phyloP scores from a whole-genome alignment of 2,888 invertebrate genomes.

The Nymphalis polychloros region DNA sequence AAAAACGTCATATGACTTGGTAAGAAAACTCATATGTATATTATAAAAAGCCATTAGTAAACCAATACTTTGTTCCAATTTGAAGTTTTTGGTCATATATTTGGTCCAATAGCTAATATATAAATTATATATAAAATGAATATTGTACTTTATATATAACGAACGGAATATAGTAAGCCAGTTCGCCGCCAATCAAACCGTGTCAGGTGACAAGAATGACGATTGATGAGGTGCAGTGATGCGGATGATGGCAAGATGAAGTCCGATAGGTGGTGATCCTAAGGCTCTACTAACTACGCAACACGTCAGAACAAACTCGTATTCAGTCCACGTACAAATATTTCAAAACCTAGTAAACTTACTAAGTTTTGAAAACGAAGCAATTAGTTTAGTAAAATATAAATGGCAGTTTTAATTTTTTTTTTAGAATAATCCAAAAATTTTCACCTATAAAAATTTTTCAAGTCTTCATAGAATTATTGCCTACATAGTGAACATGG shows the following conservation, averaged over 20 bases:
- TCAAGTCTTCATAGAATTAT: conserved; percentile 78
- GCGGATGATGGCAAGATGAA: conserved; percentile 72
- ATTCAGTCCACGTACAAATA: conserved; percentile 54
- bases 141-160: not conserved
- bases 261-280: conserved; percentile 43
- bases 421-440: conserved; percentile 66
- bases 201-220: conserved; percentile 69
- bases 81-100: conserved; percentile 4
- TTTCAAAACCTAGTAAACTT: conserved; percentile 37
- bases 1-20: conserved; percentile 14
- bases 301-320: conserved; percentile 57
- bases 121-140: not conserved
- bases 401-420: conserved; percentile 74
- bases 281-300: conserved; percentile 57
- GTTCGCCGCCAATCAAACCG: conserved; percentile 74
- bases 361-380: conserved; percentile 44
- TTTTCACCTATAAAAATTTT: conserved; percentile 70
- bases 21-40: not conserved
- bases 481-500: conserved; percentile 58
- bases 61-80: not conserved
- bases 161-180: conserved; percentile 53
- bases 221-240: conserved; percentile 72
- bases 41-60: not conserved
- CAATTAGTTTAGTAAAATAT: conserved; percentile 56
- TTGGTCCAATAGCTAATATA: conserved; percentile 1